Base-by-base conservation (phyloP, 2,797 vertebrate genomes). In the Microchirus variegatus region DNA sequence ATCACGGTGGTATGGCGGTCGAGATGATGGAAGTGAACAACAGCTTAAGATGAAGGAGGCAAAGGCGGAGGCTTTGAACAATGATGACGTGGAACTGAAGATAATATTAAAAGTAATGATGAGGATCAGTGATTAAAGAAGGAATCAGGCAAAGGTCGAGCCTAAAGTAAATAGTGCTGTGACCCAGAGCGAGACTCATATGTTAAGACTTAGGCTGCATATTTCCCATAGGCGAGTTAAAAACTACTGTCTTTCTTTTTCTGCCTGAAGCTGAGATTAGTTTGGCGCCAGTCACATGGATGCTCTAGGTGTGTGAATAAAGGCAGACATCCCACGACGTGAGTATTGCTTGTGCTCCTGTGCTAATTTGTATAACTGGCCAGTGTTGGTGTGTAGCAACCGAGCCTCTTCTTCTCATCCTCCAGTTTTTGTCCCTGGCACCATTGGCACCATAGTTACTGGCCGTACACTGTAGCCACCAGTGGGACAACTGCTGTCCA, bases 121-220 rank as follows among this genome's bases (percentile, higher is more conserved):
- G 44, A 63, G 67, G 66, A 66, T 72, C 38, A 14, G 13, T 70
- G 63, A 73, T 80, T 67, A 77, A 76, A 84, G 60, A 66, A 14
- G 36, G 57, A 77, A 81, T 82, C 69, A 75, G 63, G 43, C 26
- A 61, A 54, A 72, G 76, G 73, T 76, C 43, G 9, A 77, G 75
- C 68, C 65, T n/a, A 60, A 75, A 16, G 52, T 78, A 80, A 81
- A 80, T 67, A 74, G 11, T 48, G 26, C 22, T 37, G 26, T 68
- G 73, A 80, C 69, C 72, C 48, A 15, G 35, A 52, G 12, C 22
- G 5, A 16, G 26, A 59, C 45, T 82, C 72, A 77, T 63, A 67
- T 75, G 59, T 73, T n/a, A 54, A 49, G 54, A 78, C 65, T 82
- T 73, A 82, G 16, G 53, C n/a, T 16, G 16, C 10, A 13, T 36